Evolutionary conservation across 2,113 vertebrate genomes (phyloP).

Genomic region (Paradoxurus hermaphroditus): DNA sequence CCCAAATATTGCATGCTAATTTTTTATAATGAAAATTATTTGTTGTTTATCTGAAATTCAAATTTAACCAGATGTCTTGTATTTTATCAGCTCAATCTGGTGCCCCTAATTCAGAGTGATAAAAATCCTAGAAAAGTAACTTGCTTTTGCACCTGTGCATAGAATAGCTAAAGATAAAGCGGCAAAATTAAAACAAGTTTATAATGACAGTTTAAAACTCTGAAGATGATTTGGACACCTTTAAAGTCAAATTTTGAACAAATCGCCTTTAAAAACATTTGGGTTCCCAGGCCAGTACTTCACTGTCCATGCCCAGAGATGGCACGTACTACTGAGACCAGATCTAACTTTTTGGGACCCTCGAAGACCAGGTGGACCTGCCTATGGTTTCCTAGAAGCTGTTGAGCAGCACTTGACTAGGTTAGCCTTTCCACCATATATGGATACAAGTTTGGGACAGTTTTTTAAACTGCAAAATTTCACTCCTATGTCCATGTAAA

Average conservation of each 20-base stretch:
- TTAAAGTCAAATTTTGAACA: not conserved
- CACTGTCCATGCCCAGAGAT: not conserved
- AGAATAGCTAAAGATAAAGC: not conserved
- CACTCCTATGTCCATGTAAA: not conserved
- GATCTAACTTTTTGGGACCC: not conserved
- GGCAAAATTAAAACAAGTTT: not conserved
- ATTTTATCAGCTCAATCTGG: not conserved
- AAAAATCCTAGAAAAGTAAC: not conserved
- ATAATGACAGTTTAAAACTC: not conserved
- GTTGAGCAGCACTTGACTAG: not conserved
- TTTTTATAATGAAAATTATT: slow-evolving; percentile 41
- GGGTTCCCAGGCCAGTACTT: not conserved
- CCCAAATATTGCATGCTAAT: not conserved
- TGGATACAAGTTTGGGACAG: not conserved
- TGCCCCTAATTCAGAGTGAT: not conserved
- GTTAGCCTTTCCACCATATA: not conserved
- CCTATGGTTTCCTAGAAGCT: not conserved
- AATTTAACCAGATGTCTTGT: not conserved
- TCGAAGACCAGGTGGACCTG: not conserved
- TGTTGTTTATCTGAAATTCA: slow-evolving; percentile 30
- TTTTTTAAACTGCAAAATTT: slow-evolving; percentile 23
- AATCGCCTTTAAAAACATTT: not conserved
- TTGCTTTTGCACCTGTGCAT: not conserved
- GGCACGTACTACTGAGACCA: not conserved
- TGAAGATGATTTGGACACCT: not conserved